A percentile compares a stretch with the other conserved stretches of the same genome.
Evolutionary conservation across 2,113 vertebrate genomes (phyloP).

Genomic region (Motacilla tschutschensis): DNA sequence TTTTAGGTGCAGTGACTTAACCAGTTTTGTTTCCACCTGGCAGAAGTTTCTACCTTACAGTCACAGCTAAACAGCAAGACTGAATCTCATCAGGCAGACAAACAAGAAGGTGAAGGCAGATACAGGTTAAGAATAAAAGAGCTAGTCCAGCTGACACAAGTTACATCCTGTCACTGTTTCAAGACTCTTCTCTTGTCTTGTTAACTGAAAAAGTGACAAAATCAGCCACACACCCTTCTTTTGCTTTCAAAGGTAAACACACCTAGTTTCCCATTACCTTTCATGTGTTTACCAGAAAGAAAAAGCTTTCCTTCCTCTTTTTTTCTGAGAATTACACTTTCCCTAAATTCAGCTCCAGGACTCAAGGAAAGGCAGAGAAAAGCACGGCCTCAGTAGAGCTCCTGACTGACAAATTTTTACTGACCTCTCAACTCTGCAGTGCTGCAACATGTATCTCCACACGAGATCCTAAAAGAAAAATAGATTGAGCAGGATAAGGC

Average conservation of each 20-base stretch:
- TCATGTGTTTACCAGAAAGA: neutral
- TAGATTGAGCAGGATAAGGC: rapidly evolving
- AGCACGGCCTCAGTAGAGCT: rapidly evolving
- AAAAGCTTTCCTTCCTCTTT: neutral
- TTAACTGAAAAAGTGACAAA: neutral
- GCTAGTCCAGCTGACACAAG: neutral
- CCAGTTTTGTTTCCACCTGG: neutral
- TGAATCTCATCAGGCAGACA: neutral
- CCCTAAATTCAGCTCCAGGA: neutral
- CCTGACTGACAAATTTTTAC: neutral
- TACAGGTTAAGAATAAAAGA: neutral
- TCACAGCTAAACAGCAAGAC: neutral
- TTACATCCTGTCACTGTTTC: neutral
- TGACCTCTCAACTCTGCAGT: neutral
- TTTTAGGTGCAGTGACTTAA: neutral
- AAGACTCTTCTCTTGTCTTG: neutral
- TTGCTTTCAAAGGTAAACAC: neutral
- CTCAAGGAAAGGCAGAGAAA: neutral
- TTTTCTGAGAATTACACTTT: neutral
- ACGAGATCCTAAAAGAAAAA: neutral
- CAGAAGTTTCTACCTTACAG: neutral
- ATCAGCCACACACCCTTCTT: rapidly evolving
- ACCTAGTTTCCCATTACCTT: neutral
- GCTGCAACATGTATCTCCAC: neutral
- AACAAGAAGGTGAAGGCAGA: neutral